Base-by-base conservation (phyloP, 2,113 vertebrate genomes). In the Elanus axillaris region DNA sequence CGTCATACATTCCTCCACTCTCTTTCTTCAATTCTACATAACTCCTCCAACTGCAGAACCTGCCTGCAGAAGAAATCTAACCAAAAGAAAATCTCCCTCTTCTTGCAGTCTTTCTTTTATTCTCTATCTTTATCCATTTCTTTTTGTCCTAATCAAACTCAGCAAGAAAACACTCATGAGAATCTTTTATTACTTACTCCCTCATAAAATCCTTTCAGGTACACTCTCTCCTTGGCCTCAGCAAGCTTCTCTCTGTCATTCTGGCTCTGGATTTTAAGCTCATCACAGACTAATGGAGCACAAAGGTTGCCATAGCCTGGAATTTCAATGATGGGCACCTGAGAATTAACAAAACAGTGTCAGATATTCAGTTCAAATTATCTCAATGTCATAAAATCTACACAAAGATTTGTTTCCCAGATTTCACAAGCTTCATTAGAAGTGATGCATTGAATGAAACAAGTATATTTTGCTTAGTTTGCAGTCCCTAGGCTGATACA, bases 261-360 rank as follows among this genome's bases (percentile, higher is more conserved):
- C 98, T 99, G 99, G 97, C 99, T 99, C 98, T 99, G 99, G 94
- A 99, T 99, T 98, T 99, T 99, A 86, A 99, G 97, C 75, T 99
- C 99, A 10, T 99, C 99, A 88, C 99, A 99, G 69, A 99, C 23
- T 16, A 98, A 79, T 1, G 98, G 98, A 95, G 99, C 99, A 45
- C 99, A 99, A n/a, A 99, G 98, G 93, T 94, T 99, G 77, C 99
- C 99, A 69, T 98, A 99, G n/a, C 98, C 99, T 40, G 99, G 99
- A 84, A 99, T 98, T 60, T 99, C 99, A 93, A 99, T 99, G 93
- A 99, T 97, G 48, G 99, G 99, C 62, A 99, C 97, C 99, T 99
- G 93, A 52, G 52, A 86, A 95, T 42, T 5, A 91, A 56, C 48
- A 95, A 12, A 92, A 31, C 6, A 21, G 78, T 4, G 3, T 78